Evolutionary conservation across 2,113 vertebrate genomes (phyloP).

Genomic region (Lepidothrix coronata): DNA sequence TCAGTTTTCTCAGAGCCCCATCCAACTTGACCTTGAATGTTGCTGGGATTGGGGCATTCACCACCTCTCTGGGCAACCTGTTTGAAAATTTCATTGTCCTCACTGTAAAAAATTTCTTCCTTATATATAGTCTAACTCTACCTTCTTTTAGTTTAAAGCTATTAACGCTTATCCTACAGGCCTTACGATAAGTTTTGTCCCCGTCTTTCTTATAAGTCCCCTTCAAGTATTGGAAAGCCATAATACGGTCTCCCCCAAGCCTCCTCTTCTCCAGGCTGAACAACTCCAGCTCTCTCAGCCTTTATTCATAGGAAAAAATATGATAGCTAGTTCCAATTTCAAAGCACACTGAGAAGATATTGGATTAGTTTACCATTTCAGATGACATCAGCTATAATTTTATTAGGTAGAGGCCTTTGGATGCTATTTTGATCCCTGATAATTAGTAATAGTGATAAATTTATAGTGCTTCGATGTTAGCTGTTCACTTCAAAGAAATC

Average conservation of each 20-base stretch:
- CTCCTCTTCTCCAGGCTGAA: background rate
- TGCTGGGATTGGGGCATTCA: background rate
- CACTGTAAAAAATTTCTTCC: background rate
- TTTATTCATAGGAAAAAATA: background rate
- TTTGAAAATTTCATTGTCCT: background rate
- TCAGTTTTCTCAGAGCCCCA: background rate
- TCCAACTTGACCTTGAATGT: background rate
- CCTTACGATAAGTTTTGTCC: background rate
- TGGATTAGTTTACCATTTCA: background rate
- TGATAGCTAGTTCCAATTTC: background rate
- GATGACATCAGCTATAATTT: background rate
- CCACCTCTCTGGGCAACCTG: background rate
- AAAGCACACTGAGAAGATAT: background rate
- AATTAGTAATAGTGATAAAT: background rate
- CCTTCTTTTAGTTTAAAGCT: background rate
- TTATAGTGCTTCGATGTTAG: background rate
- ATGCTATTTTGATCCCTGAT: background rate
- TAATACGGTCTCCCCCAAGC: background rate
- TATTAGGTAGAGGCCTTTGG: background rate
- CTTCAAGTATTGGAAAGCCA: background rate
- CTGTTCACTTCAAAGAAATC: background rate
- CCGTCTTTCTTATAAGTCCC: background rate
- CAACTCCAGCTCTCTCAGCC: background rate
- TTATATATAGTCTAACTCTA: background rate
- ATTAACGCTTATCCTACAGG: background rate